Evolutionary conservation across 2,113 vertebrate species (phyloP), one percentile per base, ranked within the genome.

Genomic region (Haemorhous mexicanus): DNA sequence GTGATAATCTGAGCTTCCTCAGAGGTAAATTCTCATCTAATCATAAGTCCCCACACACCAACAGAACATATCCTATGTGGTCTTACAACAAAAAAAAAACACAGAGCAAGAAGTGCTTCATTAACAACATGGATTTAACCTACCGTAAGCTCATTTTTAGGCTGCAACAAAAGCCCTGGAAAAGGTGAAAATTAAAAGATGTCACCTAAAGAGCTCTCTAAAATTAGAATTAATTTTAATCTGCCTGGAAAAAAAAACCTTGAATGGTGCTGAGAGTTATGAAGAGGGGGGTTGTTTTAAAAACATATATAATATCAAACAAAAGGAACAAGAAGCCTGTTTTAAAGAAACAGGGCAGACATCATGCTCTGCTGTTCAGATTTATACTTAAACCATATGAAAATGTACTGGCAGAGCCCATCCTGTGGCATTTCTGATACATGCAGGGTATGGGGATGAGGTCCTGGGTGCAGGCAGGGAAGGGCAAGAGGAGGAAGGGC

Each of bases 11-110:
- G 73, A 96, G 92, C 96, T 97, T 96, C 96, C 96, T 97, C 95
- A 97, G 97, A 96, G 96, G 95, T 97, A 97, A 97, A 95, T 97
- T 97, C 94, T 96, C 95, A 95, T 97, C 96, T 97, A 97, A 97
- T 97, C 97, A 87, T 88, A 89, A 97, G 79, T 97, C 97, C 90
- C 95, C 82, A 93, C 96, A 96, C 93, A 97, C 97, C 96, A 97
- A 96, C 95, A 97, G 95, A 96, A 95, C 87, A 81, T 96, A 91
- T 97, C 96, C 96, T 96, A 95, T 96, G 95, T 97, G 95, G 94
- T 96, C 94, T 95, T 96, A 93, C 91, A 97, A 96, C 90, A 95
- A 95, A 56, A 53, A 95, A 64, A 92, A 92, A 92, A 26, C 33
- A 93, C 74, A 95, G 83, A 91, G 89, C 93, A 93, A 89, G 78